phyloP scores from a whole-genome alignment of 2,888 invertebrate genomes.

The Drosophila meridiana region DNA sequence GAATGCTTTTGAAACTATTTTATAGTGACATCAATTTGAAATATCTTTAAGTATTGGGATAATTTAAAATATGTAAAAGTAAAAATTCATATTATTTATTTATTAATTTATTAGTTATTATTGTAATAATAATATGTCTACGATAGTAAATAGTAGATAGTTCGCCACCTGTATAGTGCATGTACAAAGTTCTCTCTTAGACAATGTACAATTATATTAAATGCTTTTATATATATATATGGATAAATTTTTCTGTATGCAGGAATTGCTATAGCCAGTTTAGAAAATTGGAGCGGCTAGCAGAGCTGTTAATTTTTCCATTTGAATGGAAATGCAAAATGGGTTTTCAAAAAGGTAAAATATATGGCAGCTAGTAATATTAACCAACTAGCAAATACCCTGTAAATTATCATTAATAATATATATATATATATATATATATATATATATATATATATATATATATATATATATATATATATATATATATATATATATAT shows the following conservation, averaged over 20 bases:
- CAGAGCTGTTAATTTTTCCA: too few species aligned
- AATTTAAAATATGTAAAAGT: background rate
- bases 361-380: background rate
- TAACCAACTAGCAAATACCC: background rate
- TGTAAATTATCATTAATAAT: background rate
- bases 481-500: too few species aligned
- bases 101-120: too few species aligned
- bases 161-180: constrained; percentile 47
- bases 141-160: background rate
- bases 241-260: constrained; percentile 3
- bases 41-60: background rate
- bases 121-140: too few species aligned
- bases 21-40: constrained; percentile 34
- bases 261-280: constrained; percentile 48
- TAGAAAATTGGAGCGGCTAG: constrained; percentile 4
- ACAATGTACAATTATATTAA: constrained; percentile 46
- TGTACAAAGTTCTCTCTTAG: constrained; percentile 34
- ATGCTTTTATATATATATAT: background rate
- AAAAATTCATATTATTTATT: too few species aligned
- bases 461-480: too few species aligned
- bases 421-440: too few species aligned
- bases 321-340: too few species aligned
- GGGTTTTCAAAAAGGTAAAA: too few species aligned
- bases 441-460: too few species aligned
- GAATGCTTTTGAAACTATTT: constrained; percentile 33